phyloP scores from a whole-genome alignment of 1,140 invertebrate genomes.

The Anoplolepis gracilipes region DNA sequence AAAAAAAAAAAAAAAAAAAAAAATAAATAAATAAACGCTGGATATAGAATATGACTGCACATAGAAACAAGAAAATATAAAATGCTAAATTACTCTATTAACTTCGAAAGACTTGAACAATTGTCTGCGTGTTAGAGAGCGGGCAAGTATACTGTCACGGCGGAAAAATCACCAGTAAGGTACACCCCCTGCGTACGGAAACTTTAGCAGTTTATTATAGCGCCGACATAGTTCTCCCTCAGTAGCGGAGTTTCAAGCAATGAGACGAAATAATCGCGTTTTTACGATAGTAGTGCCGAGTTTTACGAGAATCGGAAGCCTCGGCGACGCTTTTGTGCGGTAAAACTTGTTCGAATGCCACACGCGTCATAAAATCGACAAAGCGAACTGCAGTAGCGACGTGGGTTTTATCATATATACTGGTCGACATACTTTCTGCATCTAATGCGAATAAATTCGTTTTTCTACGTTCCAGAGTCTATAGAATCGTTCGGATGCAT shows the following conservation, averaged over 20 bases:
- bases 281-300: slow-evolving; percentile 57
- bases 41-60: not conserved
- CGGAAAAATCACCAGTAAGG: slow-evolving; percentile 48
- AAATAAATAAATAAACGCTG: not conserved
- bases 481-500: not conserved
- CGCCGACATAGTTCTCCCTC: slow-evolving; percentile 44
- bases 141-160: slow-evolving; percentile 1
- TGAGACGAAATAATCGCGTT: slow-evolving; percentile 58
- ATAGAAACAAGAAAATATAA: not conserved
- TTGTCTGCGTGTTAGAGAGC: not conserved
- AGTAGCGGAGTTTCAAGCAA: slow-evolving; percentile 51
- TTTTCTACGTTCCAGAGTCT: not conserved
- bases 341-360: slow-evolving; percentile 49
- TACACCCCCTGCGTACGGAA: slow-evolving; percentile 29
- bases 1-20: not conserved
- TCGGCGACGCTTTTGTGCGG: slow-evolving; percentile 51
- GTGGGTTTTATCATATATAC: slow-evolving; percentile 26
- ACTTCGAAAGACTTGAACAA: slow-evolving; percentile 9
- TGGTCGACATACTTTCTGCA: slow-evolving; percentile 30
- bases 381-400: not conserved
- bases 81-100: slow-evolving; percentile 33
- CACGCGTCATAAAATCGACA: slow-evolving; percentile 60
- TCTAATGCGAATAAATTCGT: slow-evolving; percentile 8
- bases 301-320: slow-evolving; percentile 59
- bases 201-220: slow-evolving; percentile 58